Evolutionary conservation across 2,113 vertebrate genomes (phyloP).

Genomic region (Crypturellus undulatus): DNA sequence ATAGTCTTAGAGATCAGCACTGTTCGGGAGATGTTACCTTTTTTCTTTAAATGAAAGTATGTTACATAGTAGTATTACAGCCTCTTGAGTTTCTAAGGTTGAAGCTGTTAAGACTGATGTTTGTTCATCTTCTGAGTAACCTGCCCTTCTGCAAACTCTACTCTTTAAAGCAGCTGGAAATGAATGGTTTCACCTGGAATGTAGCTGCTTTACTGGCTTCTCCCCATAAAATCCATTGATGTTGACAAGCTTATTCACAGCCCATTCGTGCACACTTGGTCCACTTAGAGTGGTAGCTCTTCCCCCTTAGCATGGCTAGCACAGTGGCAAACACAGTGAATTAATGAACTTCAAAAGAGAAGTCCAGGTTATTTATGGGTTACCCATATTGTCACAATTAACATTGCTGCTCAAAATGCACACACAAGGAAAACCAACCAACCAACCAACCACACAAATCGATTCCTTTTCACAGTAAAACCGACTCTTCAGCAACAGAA

Average conservation of each 20-base stretch:
- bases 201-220: not conserved
- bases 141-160: not conserved
- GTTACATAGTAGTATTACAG: not conserved
- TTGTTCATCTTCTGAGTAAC: not conserved
- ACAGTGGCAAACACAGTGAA: not conserved
- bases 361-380: not conserved
- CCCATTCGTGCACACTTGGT: not conserved
- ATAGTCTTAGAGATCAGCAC: not conserved
- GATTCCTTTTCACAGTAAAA: slow-evolving; percentile 63
- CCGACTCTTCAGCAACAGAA: not conserved
- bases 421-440: accelerated
- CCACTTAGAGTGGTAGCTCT: not conserved
- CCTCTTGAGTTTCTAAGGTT: not conserved
- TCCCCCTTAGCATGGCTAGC: not conserved
- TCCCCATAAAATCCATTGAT: not conserved
- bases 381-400: not conserved
- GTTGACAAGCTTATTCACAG: not conserved
- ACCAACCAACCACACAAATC: not conserved
- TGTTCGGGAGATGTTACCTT: not conserved
- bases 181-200: not conserved
- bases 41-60: not conserved
- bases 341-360: not conserved
- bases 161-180: not conserved
- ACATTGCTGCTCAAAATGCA: not conserved
- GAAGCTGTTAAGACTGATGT: not conserved